Evolutionary conservation across 2,113 vertebrate species (phyloP), one percentile per base, ranked within the genome.

Genomic region (Anseranas semipalmata): DNA sequence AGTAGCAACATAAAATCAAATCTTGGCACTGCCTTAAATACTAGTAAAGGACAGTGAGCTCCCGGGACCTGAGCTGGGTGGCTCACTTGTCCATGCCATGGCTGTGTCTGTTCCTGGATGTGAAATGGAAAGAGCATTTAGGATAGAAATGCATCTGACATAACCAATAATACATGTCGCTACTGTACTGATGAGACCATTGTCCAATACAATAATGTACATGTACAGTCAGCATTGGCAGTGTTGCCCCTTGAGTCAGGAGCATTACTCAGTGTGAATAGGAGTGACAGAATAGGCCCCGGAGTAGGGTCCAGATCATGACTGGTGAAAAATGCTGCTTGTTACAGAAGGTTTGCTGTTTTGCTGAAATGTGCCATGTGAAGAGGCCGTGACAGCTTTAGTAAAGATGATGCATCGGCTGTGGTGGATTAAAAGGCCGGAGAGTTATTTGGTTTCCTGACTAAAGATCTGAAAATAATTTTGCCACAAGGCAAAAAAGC

Each of bases 311-410:
- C 18, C 19, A 70, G 66, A 48, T 67, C 39, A 55, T 39, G 56
- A 67, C 30, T 27, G 8, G 35, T 43, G 53, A 74, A 79, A 85
- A 91, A 76, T 15, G 12, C 21, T 85, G 20, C 50, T 85, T 45
- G 18, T 91, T 87, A 58, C 21, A 37, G 62, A 39, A 67, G 4
- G 8, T 24, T 48, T 60, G 33, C 33, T 89, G 5, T 68, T 85
- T 79, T 76, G 21, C 50, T 83, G n/a, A 39, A 67, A 82, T 10
- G 16, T n/a, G 30, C 41, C 14, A 7, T 0, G 4, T 82, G 74
- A 91, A 76, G 35, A 91, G 41, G 25, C 21, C 68, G n/a, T 58
- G 35, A 83, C 63, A 91, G 11, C 32, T 66, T 91, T 82, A 79
- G 43, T 73, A 63, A 94, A 87, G 74, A 50, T 73, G 20, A 95